A percentile compares a stretch with the other conserved stretches of the same genome.
Evolutionary conservation across 1,140 invertebrate species (phyloP).

Genomic region (Orussus abietinus): DNA sequence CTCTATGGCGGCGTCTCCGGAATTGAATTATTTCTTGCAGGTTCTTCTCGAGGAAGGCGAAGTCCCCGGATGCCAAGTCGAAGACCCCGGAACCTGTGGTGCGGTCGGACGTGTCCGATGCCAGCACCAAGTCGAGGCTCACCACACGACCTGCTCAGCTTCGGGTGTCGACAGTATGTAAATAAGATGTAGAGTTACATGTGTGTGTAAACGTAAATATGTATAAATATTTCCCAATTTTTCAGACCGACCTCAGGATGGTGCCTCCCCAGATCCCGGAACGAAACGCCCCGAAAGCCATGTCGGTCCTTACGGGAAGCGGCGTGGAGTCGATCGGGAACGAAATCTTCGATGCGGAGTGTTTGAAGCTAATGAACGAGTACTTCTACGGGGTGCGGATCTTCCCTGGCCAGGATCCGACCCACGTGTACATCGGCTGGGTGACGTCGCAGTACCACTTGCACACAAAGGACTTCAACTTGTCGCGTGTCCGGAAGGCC

Average conservation of each 20-base stretch:
- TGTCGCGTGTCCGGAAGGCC: constrained; percentile 78
- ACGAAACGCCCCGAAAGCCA: constrained; percentile 64
- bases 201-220: constrained; percentile 16
- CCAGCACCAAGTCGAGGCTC: constrained; percentile 25
- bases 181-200: no score
- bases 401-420: constrained; percentile 95
- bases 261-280: constrained; percentile 66
- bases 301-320: constrained; percentile 65
- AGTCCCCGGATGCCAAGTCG: constrained; percentile 59
- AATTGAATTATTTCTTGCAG: constrained; percentile 57
- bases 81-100: constrained; percentile 68
- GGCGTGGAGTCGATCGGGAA: constrained; percentile 73
- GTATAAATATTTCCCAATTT: constrained; percentile 7
- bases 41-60: constrained; percentile 77
- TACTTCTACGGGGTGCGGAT: constrained; percentile 93
- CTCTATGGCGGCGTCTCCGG: no score
- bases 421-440: constrained; percentile 98
- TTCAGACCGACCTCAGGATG: constrained; percentile 63
- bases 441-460: constrained; percentile 95
- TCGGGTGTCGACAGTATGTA: constrained; percentile 48
- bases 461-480: constrained; percentile 86
- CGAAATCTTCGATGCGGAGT: constrained; percentile 81
- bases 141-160: constrained; percentile 44
- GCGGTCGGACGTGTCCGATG: constrained; percentile 54
- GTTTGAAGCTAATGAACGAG: constrained; percentile 92